Base-by-base conservation (phyloP, 2,797 vertebrate species). In the Mallotus villosus region DNA sequence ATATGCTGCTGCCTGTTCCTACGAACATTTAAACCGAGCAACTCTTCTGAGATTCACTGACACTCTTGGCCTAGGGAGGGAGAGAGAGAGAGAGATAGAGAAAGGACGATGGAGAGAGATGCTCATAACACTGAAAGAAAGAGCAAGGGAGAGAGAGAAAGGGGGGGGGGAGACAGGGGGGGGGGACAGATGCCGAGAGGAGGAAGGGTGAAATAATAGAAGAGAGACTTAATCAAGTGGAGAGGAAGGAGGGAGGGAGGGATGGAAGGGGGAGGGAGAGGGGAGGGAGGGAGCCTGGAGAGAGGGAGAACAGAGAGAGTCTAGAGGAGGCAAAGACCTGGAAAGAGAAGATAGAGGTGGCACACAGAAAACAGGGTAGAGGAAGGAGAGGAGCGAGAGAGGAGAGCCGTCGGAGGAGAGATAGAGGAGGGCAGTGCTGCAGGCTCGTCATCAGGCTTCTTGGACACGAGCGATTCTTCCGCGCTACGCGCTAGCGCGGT, bases 11-110 rank as follows among this genome's bases (percentile, higher is more conserved):
- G 32, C 32, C 62, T 19, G 73, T 80, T 81, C 78, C 79, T 86
- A 87, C 84, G 80, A 83, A 87, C 81, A 80, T 80, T 72, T 75
- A 86, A 81, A 86, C 83, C 77, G 69, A 63, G 78, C 71, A 16
- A 66, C 59, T 75, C 76, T 73, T 78, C 79, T 72, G 71, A 82
- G 76, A 3, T 67, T 75, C 69, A 74, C n/a, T 74, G 80, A 78
- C 81, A 83, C 76, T 73, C 65, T 76, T 74, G 32, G 32, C 32
- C 32, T 32, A 1, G 32, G 32, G 32, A 1, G 32, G 63, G 63
- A 71, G 75, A 71, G 71, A 55, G 57, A 74, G 53, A 24, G 60
- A 32, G 17, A n/a, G 16, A 25, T 8, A 72, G 51, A 71, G 66
- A 67, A 67, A 69, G 60, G 63, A 17, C 34, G 19, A 57, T 68